Percentiles rank a stretch among this genome's conserved stretches.
Conservation (phyloP, 2,113 vertebrate species). For the Apodemus sylvaticus region DNA sequence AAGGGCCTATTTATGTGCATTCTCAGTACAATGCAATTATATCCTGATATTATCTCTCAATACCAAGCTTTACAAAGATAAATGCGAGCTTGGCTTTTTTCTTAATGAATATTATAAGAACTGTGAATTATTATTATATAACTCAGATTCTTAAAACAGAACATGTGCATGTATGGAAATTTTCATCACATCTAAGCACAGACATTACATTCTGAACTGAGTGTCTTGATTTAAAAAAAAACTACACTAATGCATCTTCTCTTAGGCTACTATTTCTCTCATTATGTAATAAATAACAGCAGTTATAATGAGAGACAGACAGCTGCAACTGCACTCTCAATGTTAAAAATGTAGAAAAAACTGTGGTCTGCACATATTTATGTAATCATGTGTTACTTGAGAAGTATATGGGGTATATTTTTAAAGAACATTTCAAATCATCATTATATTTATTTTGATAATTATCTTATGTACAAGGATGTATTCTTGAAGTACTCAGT, state of each 20-base stretch:
- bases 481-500: background rate
- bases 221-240: background rate
- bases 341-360: background rate
- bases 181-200: background rate
- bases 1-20: background rate
- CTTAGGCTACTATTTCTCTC: background rate
- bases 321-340: background rate
- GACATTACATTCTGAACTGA: background rate
- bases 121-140: background rate
- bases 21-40: background rate
- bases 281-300: background rate
- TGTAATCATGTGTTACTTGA: background rate
- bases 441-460: background rate
- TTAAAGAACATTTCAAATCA: background rate
- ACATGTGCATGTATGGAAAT: background rate
- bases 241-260: background rate
- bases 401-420: background rate
- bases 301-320: background rate
- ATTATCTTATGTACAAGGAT: background rate
- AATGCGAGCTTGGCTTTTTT: constrained; percentile 41
- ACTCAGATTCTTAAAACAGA: constrained; percentile 11
- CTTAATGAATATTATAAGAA: constrained; percentile 23
- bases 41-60: background rate
- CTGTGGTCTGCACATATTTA: background rate
- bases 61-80: constrained; percentile 9